Percentiles rank a stretch among this genome's conserved stretches.
These are phyloP conservation scores for Coelopa frigida DNA, from an alignment of 1,140 invertebrate species.

Conservation along the genomic window DNA sequence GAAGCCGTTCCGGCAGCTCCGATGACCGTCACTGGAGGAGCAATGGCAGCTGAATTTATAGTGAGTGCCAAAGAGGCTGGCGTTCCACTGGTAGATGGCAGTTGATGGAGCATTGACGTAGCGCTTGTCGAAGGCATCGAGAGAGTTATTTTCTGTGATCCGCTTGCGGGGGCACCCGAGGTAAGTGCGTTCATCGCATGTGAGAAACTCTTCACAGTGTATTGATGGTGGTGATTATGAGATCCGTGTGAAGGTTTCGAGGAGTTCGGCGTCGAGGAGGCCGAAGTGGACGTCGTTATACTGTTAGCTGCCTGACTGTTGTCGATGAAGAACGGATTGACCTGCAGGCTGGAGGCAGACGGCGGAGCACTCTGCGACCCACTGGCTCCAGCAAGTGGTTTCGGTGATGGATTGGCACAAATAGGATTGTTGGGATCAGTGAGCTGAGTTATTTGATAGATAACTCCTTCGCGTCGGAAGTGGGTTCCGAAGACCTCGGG, in stretches of 20 bases:
- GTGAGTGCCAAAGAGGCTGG: slow-evolving; percentile 9
- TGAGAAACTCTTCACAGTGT: slow-evolving; percentile 40
- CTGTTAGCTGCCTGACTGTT: slow-evolving; percentile 12
- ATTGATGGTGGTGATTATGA: slow-evolving; percentile 16
- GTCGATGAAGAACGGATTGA: slow-evolving; percentile 43
- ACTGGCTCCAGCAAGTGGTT: slow-evolving; percentile 26
- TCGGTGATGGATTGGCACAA: slow-evolving; percentile 40
- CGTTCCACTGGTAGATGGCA: slow-evolving; percentile 7
- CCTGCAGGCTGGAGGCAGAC: slow-evolving; percentile 37
- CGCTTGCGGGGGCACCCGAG: slow-evolving; percentile 25
- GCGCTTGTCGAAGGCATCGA: slow-evolving; percentile 24
- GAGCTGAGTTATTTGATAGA: slow-evolving; percentile 81
- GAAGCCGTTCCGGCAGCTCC: slow-evolving; percentile 5
- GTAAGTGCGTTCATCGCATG: slow-evolving; percentile 42
- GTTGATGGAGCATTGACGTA: slow-evolving; percentile 6
- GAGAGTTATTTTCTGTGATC: background rate
- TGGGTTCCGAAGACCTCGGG: slow-evolving; percentile 91
- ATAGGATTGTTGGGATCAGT: slow-evolving; percentile 50
- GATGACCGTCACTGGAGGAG: slow-evolving; percentile 7
- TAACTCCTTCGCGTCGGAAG: slow-evolving; percentile 90
- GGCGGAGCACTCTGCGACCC: slow-evolving; percentile 39
- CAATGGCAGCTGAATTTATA: slow-evolving; percentile 5
- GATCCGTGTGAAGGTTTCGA: slow-evolving; percentile 35
- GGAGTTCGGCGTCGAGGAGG: slow-evolving; percentile 31
- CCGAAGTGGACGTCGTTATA: slow-evolving; percentile 22